phyloP scores from a whole-genome alignment of 2,797 vertebrate species.

The Eulemur mongoz region DNA sequence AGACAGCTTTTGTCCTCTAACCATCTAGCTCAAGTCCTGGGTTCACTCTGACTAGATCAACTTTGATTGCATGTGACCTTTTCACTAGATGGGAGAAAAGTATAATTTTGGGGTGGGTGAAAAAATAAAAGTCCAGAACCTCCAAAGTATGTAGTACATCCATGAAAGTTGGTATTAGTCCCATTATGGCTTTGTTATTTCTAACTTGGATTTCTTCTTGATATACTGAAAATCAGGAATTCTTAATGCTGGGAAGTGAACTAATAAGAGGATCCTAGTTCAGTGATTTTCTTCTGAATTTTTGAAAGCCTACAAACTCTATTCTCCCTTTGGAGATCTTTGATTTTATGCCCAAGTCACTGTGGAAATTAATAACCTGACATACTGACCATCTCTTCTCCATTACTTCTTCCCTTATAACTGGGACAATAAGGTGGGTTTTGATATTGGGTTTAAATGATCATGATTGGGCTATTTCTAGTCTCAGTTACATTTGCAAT shows the following conservation, averaged over 20 bases:
- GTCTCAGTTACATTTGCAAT: neutral
- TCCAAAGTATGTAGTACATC: neutral
- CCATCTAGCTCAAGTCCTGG: neutral
- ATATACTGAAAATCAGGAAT: neutral
- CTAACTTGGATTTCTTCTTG: constrained; percentile 1
- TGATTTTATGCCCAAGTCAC: neutral
- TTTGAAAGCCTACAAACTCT: neutral
- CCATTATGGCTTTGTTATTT: constrained; percentile 34
- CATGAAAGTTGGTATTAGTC: neutral
- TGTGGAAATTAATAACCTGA: neutral
- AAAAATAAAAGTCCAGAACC: neutral
- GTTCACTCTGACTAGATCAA: neutral
- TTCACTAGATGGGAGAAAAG: neutral
- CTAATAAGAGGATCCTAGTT: neutral
- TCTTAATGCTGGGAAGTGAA: neutral
- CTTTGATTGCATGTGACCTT: neutral
- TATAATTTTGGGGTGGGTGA: neutral
- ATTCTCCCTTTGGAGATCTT: neutral
- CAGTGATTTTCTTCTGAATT: neutral
- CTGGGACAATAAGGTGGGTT: neutral
- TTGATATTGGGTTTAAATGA: neutral
- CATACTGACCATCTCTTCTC: neutral
- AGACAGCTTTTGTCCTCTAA: neutral
- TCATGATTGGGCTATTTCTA: neutral
- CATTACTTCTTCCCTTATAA: neutral